Evolutionary conservation across 2,888 invertebrate genomes (phyloP).

Genomic region (Yponomeuta cagnagella): DNA sequence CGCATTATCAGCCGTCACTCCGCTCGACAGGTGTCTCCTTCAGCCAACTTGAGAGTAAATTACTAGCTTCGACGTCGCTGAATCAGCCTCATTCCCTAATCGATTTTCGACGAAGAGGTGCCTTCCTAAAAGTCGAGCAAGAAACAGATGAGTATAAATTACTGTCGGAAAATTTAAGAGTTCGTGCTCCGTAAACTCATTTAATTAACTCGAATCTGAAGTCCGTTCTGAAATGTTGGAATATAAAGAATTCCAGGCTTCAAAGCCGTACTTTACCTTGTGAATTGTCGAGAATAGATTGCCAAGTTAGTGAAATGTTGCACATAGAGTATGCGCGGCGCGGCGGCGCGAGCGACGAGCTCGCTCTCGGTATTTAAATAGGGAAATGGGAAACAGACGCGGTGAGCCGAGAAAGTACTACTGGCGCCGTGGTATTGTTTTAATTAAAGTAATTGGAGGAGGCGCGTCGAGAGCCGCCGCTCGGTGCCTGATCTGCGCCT

Average conservation of each 20-base stretch:
- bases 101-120: slow-evolving; percentile 50
- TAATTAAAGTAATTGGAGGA: slow-evolving; percentile 76
- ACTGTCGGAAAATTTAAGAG: slow-evolving; percentile 27
- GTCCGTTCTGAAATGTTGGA: neutral
- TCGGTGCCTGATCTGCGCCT: slow-evolving; percentile 37
- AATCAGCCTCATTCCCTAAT: slow-evolving; percentile 67
- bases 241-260: slow-evolving; percentile 10
- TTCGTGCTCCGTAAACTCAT: slow-evolving; percentile 8
- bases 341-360: slow-evolving; percentile 53
- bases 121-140: slow-evolving; percentile 41
- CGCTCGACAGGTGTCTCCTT: slow-evolving; percentile 73
- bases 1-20: slow-evolving; percentile 73
- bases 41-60: slow-evolving; percentile 74
- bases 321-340: slow-evolving; percentile 54
- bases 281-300: slow-evolving; percentile 12
- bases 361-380: slow-evolving; percentile 74
- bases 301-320: slow-evolving; percentile 48
- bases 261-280: neutral
- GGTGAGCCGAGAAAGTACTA: slow-evolving; percentile 69
- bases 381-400: slow-evolving; percentile 73
- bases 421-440: slow-evolving; percentile 72
- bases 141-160: slow-evolving; percentile 45
- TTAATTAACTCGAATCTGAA: slow-evolving; percentile 13
- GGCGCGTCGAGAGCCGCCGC: slow-evolving; percentile 61
- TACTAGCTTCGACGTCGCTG: slow-evolving; percentile 71